Conservation (phyloP, 2,113 vertebrate genomes). For the Aspiorhynchus laticeps region DNA sequence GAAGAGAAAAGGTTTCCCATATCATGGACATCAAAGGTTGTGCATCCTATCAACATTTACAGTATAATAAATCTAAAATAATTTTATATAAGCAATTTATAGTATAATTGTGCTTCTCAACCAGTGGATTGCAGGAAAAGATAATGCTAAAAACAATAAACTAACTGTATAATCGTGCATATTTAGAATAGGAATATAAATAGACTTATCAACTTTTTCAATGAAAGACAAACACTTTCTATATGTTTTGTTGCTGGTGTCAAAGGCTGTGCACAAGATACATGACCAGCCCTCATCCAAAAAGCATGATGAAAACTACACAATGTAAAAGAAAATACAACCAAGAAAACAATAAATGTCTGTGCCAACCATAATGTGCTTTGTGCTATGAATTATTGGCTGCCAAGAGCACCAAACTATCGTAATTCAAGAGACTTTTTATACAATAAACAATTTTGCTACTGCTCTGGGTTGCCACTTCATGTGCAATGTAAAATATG, state of each 20-base stretch:
- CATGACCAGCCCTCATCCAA: neutral
- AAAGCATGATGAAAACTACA: neutral
- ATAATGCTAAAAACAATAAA: neutral
- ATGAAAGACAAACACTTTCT: neutral
- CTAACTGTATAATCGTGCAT: neutral
- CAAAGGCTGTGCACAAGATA: neutral
- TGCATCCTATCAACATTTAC: neutral
- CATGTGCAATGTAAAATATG: constrained; percentile 5
- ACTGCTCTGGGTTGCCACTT: neutral
- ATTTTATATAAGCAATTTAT: too few species aligned
- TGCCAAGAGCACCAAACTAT: neutral
- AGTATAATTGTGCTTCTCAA: neutral
- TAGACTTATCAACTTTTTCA: neutral
- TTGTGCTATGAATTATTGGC: neutral
- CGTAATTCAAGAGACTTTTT: neutral
- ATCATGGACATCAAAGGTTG: neutral
- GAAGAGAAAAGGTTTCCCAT: neutral
- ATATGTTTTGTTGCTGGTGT: neutral
- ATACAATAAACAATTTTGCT: constrained; percentile 4
- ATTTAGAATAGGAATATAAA: neutral
- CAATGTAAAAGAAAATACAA: neutral
- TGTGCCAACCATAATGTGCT: neutral
- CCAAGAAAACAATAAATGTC: neutral
- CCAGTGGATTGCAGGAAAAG: neutral
- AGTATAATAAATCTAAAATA: too few species aligned